Percentiles rank a stretch among this genome's conserved stretches.
Conservation (phyloP, 2,113 vertebrate genomes). For the Gorsachius goisagi region DNA sequence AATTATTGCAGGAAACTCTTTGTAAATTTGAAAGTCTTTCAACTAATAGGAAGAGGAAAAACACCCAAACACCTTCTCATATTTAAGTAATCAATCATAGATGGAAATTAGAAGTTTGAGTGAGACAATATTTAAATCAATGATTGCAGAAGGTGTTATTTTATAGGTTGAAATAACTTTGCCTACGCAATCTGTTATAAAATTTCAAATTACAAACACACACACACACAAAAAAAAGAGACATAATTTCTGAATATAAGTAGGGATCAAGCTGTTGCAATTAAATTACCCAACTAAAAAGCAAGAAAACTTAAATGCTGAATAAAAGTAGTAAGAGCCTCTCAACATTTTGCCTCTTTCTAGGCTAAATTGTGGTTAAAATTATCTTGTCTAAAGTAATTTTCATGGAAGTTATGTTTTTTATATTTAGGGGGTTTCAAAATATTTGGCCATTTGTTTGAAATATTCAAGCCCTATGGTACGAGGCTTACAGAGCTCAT, state of each 20-base stretch:
- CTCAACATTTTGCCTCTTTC: neutral
- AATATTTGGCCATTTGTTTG: neutral
- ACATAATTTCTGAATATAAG: neutral
- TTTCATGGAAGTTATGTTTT: neutral
- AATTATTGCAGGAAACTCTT: neutral
- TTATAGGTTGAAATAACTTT: neutral
- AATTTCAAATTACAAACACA: neutral
- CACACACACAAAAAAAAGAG: neutral
- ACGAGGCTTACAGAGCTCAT: neutral
- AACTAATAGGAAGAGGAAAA: neutral
- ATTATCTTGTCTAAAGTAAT: neutral
- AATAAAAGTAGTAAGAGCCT: neutral
- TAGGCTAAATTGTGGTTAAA: neutral
- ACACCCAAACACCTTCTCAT: neutral
- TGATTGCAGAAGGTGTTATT: neutral
- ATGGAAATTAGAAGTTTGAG: neutral
- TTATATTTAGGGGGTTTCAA: rapidly evolving
- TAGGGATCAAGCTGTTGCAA: neutral
- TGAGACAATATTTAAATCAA: neutral
- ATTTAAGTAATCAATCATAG: neutral
- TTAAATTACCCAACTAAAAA: neutral
- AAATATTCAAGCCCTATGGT: neutral
- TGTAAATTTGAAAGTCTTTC: neutral
- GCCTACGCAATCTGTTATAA: neutral
- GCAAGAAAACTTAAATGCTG: neutral